Evolutionary conservation across 2,797 vertebrate genomes (phyloP).

Genomic region (Schizopygopsis pylzovi): DNA sequence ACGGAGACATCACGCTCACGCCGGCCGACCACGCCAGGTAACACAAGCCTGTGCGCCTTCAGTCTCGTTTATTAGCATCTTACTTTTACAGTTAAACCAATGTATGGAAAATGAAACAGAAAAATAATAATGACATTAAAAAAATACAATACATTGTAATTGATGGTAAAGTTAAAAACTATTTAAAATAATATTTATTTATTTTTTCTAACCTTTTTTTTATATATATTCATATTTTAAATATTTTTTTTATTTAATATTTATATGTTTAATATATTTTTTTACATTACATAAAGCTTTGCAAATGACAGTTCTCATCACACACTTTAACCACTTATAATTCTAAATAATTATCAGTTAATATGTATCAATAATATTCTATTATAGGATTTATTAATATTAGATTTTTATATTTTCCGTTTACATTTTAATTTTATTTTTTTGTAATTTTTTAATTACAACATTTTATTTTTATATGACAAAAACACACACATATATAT

Average conservation of each 20-base stretch:
- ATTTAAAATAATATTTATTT: neutral
- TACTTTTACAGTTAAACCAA: neutral
- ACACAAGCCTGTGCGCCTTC: neutral
- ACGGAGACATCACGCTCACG: conserved; percentile 90
- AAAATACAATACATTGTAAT: neutral
- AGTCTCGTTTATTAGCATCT: neutral
- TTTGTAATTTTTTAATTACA: neutral
- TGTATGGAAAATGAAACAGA: neutral
- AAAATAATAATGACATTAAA: neutral
- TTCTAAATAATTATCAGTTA: too few species aligned
- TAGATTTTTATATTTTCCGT: neutral
- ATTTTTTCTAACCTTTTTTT: neutral
- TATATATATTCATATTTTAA: too few species aligned
- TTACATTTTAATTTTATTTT: neutral
- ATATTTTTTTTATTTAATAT: too few species aligned
- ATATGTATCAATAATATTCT: neutral
- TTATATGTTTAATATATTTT: neutral
- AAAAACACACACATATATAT: too few species aligned
- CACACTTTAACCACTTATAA: neutral
- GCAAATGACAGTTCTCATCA: neutral
- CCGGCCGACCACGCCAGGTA: conserved; percentile 77
- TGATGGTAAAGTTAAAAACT: neutral
- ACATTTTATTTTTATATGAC: too few species aligned
- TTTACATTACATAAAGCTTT: neutral
- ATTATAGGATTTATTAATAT: neutral